A percentile compares a stretch with the other conserved stretches of the same genome.
Conservation (phyloP, 2,113 vertebrate genomes). For the Zapus hudsonius region DNA sequence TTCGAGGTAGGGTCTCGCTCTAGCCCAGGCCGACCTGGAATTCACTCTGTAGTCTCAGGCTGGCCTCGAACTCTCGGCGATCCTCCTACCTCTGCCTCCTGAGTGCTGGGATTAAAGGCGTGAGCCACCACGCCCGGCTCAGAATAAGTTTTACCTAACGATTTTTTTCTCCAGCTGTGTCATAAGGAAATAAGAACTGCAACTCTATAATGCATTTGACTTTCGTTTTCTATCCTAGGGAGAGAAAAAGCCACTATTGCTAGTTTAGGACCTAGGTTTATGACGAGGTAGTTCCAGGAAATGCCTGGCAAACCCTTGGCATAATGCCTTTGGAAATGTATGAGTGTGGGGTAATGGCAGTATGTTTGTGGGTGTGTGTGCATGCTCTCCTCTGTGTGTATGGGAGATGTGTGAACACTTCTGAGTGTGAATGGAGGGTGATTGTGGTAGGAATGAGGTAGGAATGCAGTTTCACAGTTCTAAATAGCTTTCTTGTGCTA, state of each 20-base stretch:
- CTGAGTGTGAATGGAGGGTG: slow-evolving; percentile 40
- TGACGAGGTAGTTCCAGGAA: slow-evolving; percentile 39
- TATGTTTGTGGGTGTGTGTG: slow-evolving; percentile 41
- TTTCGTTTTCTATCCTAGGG: not conserved
- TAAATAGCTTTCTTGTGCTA: slow-evolving; percentile 40
- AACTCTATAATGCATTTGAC: not conserved
- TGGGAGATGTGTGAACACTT: not conserved
- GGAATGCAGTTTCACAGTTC: slow-evolving; percentile 29
- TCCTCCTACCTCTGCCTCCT: too few relatives aligned
- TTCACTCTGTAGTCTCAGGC: too few relatives aligned
- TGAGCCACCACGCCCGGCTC: too few relatives aligned
- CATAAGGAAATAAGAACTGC: slow-evolving; percentile 40
- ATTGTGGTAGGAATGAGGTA: slow-evolving; percentile 46
- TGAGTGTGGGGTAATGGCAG: slow-evolving; percentile 42
- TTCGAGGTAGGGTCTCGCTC: too few relatives aligned
- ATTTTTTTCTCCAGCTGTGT: slow-evolving; percentile 20
- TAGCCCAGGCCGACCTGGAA: too few relatives aligned
- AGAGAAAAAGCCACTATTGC: not conserved
- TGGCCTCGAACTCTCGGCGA: too few relatives aligned
- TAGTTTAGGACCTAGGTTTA: slow-evolving; percentile 46
- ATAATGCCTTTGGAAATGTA: slow-evolving; percentile 49
- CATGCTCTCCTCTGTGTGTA: not conserved
- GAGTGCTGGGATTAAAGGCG: too few relatives aligned
- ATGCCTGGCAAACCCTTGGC: slow-evolving; percentile 40
- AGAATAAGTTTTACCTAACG: slow-evolving; percentile 32